Evolutionary conservation across 1,140 invertebrate genomes (phyloP).

Genomic region (Bicyclus anynana): DNA sequence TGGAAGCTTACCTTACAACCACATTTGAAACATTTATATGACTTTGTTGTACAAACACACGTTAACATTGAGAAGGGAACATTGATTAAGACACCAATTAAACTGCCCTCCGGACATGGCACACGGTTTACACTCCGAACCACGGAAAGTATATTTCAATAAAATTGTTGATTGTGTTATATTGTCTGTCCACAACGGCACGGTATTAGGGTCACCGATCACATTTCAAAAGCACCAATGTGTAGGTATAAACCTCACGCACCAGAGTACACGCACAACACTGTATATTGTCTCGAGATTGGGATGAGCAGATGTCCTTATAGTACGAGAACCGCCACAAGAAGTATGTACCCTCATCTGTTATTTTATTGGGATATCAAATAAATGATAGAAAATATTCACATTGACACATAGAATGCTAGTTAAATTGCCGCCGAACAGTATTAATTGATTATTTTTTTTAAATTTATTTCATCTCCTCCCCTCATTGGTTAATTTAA

Average conservation of each 20-base stretch:
- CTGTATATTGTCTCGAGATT: constrained; percentile 29
- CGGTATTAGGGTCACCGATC: constrained; percentile 60
- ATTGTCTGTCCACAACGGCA: constrained; percentile 19
- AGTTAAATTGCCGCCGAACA: no score
- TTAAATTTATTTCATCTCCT: no score
- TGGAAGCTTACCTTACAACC: constrained; percentile 29
- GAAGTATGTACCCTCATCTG: no score
- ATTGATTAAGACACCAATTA: constrained; percentile 3
- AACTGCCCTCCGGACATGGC: constrained; percentile 13
- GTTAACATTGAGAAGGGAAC: constrained; percentile 11
- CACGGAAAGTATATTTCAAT: neutral
- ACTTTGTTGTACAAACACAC: constrained; percentile 14
- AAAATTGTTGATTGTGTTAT: neutral
- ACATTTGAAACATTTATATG: constrained; percentile 13
- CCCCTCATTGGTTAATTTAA: no score
- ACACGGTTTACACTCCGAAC: constrained; percentile 4
- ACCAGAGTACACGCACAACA: constrained; percentile 32
- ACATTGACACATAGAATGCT: no score
- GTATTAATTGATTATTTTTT: no score
- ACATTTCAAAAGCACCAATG: constrained; percentile 59
- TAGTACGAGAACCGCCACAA: no score
- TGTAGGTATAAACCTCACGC: constrained; percentile 26
- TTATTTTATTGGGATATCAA: no score
- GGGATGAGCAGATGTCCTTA: constrained; percentile 10
- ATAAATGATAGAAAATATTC: no score